Evolutionary conservation across 2,797 vertebrate species (phyloP).

Genomic region (Vespertilio murinus): DNA sequence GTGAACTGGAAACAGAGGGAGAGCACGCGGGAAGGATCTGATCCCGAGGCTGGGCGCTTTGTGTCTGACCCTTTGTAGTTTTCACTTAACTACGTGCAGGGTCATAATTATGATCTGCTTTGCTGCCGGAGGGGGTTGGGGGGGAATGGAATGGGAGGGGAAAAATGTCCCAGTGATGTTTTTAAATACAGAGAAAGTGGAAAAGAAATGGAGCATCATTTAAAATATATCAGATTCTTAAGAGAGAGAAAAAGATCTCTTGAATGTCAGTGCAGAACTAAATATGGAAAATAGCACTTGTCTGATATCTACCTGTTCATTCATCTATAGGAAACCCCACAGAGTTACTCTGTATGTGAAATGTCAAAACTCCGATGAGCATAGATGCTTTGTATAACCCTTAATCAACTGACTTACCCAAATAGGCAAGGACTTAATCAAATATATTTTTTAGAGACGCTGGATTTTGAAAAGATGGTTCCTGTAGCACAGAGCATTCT

Average conservation of each 20-base stretch:
- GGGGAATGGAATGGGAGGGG: neutral
- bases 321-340: neutral
- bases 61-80: neutral
- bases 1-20: constrained; percentile 29
- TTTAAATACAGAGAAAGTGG: neutral
- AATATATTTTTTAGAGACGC: neutral
- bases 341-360: neutral
- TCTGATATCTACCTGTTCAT: constrained; percentile 11
- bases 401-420: neutral
- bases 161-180: neutral
- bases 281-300: neutral
- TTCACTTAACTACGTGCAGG: neutral
- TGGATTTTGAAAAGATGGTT: neutral
- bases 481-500: neutral
- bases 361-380: neutral
- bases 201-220: neutral
- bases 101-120: neutral
- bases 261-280: neutral
- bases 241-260: neutral
- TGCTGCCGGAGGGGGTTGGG: neutral
- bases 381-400: neutral
- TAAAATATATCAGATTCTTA: constrained; percentile 30
- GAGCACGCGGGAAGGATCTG: neutral
- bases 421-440: neutral
- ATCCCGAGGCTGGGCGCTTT: neutral